Evolutionary conservation across 2,113 vertebrate species (phyloP), one percentile per base, ranked within the genome.

Genomic region (Glaucomys volans): DNA sequence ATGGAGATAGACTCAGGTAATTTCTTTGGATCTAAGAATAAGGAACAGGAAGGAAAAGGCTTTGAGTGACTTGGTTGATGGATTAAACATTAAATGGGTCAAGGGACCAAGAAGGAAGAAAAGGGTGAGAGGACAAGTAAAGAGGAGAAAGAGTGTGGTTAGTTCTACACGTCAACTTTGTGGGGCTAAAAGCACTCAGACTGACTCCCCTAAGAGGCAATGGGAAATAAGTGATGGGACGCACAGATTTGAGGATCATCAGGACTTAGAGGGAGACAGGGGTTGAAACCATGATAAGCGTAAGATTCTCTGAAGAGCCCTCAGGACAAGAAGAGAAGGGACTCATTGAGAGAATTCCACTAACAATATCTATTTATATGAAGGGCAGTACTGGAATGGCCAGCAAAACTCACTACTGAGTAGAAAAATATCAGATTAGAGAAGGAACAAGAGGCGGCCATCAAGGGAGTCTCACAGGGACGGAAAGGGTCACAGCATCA

Each of bases 261-360:
- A 0, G 52, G 37, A 47, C 26, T 3, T 10, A 26, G 8, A 40
- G 18, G 26, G 4, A n/a, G 44, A n/a, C 2, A 12, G 37, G 13
- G 44, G 22, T 0, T 69, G 44, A 50, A 54, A n/a, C 80, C 24
- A 40, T 24, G 66, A 62, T 64, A 86, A 42, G 26, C 3, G 32
- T 2, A 22, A 89, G 84, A 50, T 82, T 37, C 77, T 32, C 28
- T 37, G n/a, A 22, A 8, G 26, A 59, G 32, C 24, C n/a, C 44
- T 10, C 0, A 86, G 40, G 71, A 57, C 4, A 37, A 10, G 57
- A 87, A 28, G 16, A 54, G 35, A 87, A 26, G 16, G 44, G 4
- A 52, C 44, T 66, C 62, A 26, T 3, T 5, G 37, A 50, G 28
- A 71, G 42, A 87, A 50, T 30, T 62, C 42, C 22, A 9, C 8